Evolutionary conservation across 35 echinoderm and acorn worm species (phyloP), one percentile per base, ranked within the genome.

Genomic region (Strongylocentrotus purpuratus): DNA sequence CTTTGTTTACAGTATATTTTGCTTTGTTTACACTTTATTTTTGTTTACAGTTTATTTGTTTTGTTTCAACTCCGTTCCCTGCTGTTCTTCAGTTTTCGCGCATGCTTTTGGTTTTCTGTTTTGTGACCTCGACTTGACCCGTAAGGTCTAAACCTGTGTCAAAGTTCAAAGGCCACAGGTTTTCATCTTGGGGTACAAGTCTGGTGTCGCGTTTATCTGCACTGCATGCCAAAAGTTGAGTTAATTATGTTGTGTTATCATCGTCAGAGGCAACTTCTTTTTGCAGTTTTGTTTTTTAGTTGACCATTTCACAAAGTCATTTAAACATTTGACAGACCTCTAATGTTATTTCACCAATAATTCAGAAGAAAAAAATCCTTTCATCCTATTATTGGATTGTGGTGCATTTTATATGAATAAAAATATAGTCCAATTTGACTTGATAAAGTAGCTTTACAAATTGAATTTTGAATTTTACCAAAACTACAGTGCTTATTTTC

Each of bases 101-200:
- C 65, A 78, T 78, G 65, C 87, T 89, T 33, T 46, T 89, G 33
- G 45, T 89, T 89, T 89, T 45, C 87, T 33, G 32, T 89, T 33
- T 28, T 89, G 87, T 41, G 87, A 35, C 87, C 87, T 46, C 87
- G 87, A 18, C 87, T 89, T 33, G 87, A 89, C 87, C 87, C 87
- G 87, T 89, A 89, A 89, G 87, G 87, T 89, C 87, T 89, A 89
- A 89, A 89, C 33, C 87, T 89, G 87, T 89, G 87, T 89, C 87
- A 89, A 89, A 89, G 87, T 33, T 88, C 87, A 89, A 89, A 89
- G 87, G n/a, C 87, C 87, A 89, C 87, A 89, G 87, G 87, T 89
- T 89, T 89, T 45, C 13, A 46, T 33, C 87, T 89, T 89, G 20
- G 87, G 87, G 87, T 89, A 89, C 87, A 33, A 89, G 87, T 45